These are phyloP conservation scores for Notocelia uddmanniana DNA, from an alignment of 2,888 invertebrate species.

Conservation along the genomic window DNA sequence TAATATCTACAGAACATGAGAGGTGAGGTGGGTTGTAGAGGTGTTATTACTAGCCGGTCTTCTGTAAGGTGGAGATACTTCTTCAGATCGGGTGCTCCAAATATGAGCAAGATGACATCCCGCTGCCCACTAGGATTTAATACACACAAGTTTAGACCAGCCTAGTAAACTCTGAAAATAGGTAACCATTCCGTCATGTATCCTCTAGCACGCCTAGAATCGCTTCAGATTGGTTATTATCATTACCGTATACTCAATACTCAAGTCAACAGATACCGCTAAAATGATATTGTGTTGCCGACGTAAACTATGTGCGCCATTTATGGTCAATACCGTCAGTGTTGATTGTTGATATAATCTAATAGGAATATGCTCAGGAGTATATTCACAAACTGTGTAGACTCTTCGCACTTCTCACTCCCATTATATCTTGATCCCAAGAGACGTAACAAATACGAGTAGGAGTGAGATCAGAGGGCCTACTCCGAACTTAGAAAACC, in stretches of 20 bases:
- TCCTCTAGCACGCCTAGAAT: slow-evolving; percentile 10
- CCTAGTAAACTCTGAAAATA: not conserved
- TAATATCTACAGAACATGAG: too few relatives aligned
- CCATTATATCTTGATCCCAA: not conserved
- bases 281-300: slow-evolving; percentile 16
- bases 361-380: not conserved
- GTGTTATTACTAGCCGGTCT: too few relatives aligned
- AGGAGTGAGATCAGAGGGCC: not conserved
- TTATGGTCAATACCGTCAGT: not conserved
- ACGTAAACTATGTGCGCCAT: slow-evolving; percentile 9
- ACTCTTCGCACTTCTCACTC: not conserved
- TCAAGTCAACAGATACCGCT: not conserved
- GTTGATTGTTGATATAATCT: not conserved
- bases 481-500: too few relatives aligned
- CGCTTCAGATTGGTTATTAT: slow-evolving; percentile 13
- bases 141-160: not conserved
- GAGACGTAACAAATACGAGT: not conserved
- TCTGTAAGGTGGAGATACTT: too few relatives aligned
- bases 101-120: too few relatives aligned
- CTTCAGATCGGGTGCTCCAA: too few relatives aligned
- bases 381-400: not conserved
- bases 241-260: too few relatives aligned
- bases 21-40: too few relatives aligned
- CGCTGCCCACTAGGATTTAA: too few relatives aligned
- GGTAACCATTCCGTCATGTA: not conserved